Evolutionary conservation across 2,113 vertebrate species (phyloP).

Genomic region (Chauna torquata): DNA sequence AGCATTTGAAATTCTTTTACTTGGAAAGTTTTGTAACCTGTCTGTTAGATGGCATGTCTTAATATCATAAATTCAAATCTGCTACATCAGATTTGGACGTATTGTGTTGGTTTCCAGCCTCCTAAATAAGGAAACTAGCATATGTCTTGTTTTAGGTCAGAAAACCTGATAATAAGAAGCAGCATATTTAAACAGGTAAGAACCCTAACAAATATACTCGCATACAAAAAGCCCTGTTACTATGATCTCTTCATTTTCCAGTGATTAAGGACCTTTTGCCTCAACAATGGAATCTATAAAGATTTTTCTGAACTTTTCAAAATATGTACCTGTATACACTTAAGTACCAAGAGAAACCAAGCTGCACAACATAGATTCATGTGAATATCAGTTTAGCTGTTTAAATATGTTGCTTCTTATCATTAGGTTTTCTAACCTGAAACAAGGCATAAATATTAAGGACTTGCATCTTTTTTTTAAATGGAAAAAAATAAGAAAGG

Average conservation of each 20-base stretch:
- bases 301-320: background rate
- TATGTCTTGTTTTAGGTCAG: too few species aligned
- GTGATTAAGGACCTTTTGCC: background rate
- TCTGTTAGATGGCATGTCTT: background rate
- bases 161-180: too few species aligned
- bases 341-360: background rate
- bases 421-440: background rate
- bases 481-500: background rate
- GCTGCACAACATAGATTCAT: background rate
- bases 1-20: background rate
- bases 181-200: too few species aligned
- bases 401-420: background rate
- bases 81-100: background rate
- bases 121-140: background rate
- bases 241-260: background rate
- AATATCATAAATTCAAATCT: background rate
- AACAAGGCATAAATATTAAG: background rate
- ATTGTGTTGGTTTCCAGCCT: background rate
- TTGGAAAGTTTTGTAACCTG: background rate
- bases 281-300: background rate
- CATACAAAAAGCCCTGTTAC: background rate
- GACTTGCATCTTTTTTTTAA: background rate
- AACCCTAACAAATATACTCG: background rate
- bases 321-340: background rate
- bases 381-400: background rate